A percentile compares a stretch with the other conserved stretches of the same genome.
Conservation (phyloP, 1,140 invertebrate genomes). For the Polyergus mexicanus region DNA sequence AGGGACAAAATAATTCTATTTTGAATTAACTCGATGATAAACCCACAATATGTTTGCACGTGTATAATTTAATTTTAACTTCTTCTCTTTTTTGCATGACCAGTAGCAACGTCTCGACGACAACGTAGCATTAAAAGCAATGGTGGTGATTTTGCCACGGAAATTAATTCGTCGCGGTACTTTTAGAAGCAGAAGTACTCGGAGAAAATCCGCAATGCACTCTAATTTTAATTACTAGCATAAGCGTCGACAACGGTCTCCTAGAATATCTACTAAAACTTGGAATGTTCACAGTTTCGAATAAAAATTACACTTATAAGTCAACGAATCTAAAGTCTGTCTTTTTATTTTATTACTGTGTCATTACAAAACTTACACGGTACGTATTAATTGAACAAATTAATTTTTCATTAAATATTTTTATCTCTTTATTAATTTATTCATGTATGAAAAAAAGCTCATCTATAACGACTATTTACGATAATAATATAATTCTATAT, state of each 20-base stretch:
- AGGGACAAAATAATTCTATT: background rate
- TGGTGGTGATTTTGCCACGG: background rate
- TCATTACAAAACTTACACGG: background rate
- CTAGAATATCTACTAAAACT: background rate
- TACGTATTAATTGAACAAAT: background rate
- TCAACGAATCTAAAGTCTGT: background rate
- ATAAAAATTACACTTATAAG: background rate
- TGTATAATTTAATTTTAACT: conserved; percentile 23
- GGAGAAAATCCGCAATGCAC: conserved; percentile 23
- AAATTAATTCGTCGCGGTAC: conserved; percentile 46
- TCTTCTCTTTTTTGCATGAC: background rate
- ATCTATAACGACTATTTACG: background rate
- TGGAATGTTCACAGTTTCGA: background rate
- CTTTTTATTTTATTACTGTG: background rate
- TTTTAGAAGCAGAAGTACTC: conserved; percentile 26
- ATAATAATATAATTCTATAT: background rate
- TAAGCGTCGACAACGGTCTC: background rate
- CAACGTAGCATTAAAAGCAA: conserved; percentile 2
- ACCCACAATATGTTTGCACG: conserved; percentile 18
- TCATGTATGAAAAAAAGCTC: background rate
- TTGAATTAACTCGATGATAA: conserved; percentile 48
- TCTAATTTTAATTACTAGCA: conserved; percentile 46
- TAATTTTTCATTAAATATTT: background rate
- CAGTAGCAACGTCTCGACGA: conserved; percentile 1
- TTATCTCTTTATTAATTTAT: background rate